Base-by-base conservation (phyloP, 2,888 invertebrate species). In the Xanthia icteritia region DNA sequence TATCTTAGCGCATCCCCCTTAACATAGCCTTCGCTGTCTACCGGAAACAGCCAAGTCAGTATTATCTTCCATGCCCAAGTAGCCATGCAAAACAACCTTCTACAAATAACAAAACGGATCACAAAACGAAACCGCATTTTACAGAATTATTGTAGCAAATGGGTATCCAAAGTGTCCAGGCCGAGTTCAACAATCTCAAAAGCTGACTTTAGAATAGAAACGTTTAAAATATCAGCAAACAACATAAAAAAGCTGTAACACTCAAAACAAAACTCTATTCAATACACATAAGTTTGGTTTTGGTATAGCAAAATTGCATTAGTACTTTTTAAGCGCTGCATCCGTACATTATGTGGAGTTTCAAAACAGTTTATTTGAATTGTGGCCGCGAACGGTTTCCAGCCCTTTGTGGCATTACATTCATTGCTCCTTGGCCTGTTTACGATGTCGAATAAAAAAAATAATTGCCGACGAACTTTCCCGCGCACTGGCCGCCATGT, bases 371-470 rank as follows among this genome's bases (percentile, higher is more conserved):
- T 86, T 85, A 83, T 87, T 88, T 83, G 72, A 85, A 88, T 77
- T 84, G 87, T 74, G 86, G 60, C 68, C 65, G 72, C 76, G 69
- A 76, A 81, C 69, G 78, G 68, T 80, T 58, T 39, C 56, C 56
- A 86, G 73, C 73, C 87, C 88, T 87, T 87, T 87, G 87, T 86
- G 85, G 85, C 81, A 82, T 88, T 79, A 86, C 83, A 83, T 74
- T 83, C 85, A 79, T 82, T 86, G 81, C 85, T 81, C 68, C 78
- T 78, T 77, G 79, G 77, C 72, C 77, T 81, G 78, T 81, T 78
- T 86, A 83, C 75, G 69, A 83, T 66, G 83, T 77, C 67, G 70
- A 85, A 87, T 82, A 76, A 87, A 87, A 87, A 84, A 87, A 85
- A 77, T 72, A 79, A 77, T 48, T 45, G 63, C 69, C 27, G 54